Evolutionary conservation across 1,140 invertebrate genomes (phyloP).

Genomic region (Varroa destructor): DNA sequence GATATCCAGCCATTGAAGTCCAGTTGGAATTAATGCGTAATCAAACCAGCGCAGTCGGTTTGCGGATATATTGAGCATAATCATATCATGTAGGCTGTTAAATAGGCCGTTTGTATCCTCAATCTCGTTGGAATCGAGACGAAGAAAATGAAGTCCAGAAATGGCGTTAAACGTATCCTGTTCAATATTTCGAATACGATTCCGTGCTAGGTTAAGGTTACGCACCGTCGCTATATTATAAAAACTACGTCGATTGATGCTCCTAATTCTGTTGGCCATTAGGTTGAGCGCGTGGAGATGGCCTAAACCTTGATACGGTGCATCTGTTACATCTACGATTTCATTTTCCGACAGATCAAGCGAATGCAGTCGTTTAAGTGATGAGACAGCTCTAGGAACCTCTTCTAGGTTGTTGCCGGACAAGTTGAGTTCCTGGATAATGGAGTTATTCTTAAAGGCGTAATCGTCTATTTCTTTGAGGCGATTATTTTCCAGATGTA

Average conservation of each 20-base stretch:
- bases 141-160: conserved; percentile 62
- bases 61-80: conserved; percentile 78
- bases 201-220: conserved; percentile 71
- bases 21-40: conserved; percentile 61
- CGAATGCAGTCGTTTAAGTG: conserved; percentile 57
- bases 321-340: conserved; percentile 56
- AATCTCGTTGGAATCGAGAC: conserved; percentile 66
- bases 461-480: conserved; percentile 59
- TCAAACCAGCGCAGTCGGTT: conserved; percentile 76
- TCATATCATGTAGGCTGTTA: conserved; percentile 58
- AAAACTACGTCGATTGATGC: conserved; percentile 63
- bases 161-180: conserved; percentile 63
- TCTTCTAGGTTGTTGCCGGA: conserved; percentile 59
- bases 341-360: conserved; percentile 65
- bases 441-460: conserved; percentile 62
- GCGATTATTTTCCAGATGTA: conserved; percentile 63
- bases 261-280: conserved; percentile 70
- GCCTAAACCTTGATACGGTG: conserved; percentile 61
- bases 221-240: conserved; percentile 60
- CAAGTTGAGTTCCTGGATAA: conserved; percentile 62
- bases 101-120: conserved; percentile 70
- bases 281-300: conserved; percentile 63
- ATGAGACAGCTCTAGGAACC: conserved; percentile 56
- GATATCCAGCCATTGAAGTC: conserved; percentile 72
- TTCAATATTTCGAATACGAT: conserved; percentile 62